Evolutionary conservation across 2,888 invertebrate species (phyloP).

Genomic region (Aquatica leii): DNA sequence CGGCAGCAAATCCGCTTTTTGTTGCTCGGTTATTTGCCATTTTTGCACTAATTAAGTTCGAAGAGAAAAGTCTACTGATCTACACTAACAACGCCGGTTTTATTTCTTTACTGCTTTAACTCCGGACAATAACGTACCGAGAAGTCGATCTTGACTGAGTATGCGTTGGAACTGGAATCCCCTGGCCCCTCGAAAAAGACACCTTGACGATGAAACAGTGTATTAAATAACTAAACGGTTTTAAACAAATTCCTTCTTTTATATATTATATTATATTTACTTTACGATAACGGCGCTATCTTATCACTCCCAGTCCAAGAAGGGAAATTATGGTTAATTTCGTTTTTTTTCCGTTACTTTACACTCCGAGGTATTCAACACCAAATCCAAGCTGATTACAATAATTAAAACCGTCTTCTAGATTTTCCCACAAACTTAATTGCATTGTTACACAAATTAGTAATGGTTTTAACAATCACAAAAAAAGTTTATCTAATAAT

Average conservation of each 20-base stretch:
- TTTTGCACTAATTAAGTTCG: slow-evolving; percentile 38
- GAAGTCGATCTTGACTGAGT: slow-evolving; percentile 23
- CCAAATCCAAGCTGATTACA: no score
- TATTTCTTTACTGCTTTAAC: slow-evolving; percentile 31
- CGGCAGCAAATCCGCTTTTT: slow-evolving; percentile 95
- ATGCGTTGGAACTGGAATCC: slow-evolving; percentile 28
- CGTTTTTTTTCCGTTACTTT: no score
- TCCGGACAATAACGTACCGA: slow-evolving; percentile 27
- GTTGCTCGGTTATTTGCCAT: slow-evolving; percentile 87
- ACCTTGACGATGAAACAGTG: slow-evolving; percentile 8
- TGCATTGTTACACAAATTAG: no score
- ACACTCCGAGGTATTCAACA: no score
- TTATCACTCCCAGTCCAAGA: background rate
- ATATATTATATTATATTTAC: background rate
- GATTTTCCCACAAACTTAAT: no score
- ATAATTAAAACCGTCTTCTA: no score
- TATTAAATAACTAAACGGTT: background rate
- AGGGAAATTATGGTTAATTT: slow-evolving; percentile 4
- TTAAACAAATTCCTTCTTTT: slow-evolving; percentile 4
- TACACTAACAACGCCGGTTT: slow-evolving; percentile 9
- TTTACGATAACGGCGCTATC: background rate
- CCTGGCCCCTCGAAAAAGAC: slow-evolving; percentile 28
- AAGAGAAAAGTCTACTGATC: slow-evolving; percentile 7
- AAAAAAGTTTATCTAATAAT: no score
- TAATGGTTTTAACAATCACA: background rate